Percentiles rank a stretch among this genome's conserved stretches.
These are phyloP conservation scores for Portevinia maculata DNA, from an alignment of 2,888 invertebrate genomes.

Conservation along the genomic window DNA sequence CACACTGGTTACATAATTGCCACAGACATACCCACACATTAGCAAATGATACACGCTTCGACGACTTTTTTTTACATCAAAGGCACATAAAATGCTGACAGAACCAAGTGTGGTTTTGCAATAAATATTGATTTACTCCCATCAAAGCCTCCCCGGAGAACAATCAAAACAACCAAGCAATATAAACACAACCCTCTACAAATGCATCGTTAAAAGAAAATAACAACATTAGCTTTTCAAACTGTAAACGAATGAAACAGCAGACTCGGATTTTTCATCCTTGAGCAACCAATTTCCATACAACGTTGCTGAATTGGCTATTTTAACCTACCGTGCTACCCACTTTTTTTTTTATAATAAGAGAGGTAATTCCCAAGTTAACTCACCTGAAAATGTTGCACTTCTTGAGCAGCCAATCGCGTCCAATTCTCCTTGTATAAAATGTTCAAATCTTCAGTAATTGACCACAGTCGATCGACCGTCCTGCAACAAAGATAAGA, in stretches of 20 bases:
- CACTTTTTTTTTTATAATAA: constrained; percentile 22
- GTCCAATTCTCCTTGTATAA: constrained; percentile 97
- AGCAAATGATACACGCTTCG: constrained; percentile 34
- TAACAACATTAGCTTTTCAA: constrained; percentile 53
- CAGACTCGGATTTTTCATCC: constrained; percentile 22
- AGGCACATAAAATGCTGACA: constrained; percentile 33
- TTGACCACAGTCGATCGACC: constrained; percentile 92
- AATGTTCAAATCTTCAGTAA: constrained; percentile 94
- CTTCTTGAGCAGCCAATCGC: constrained; percentile 92
- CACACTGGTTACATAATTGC: neutral
- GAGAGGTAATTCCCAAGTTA: constrained; percentile 57
- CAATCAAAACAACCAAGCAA: constrained; percentile 46
- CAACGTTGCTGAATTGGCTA: constrained; percentile 60
- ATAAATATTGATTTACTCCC: constrained; percentile 66
- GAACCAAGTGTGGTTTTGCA: constrained; percentile 36
- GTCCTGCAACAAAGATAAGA: constrained; percentile 83
- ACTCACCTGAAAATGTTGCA: constrained; percentile 91
- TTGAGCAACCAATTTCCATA: constrained; percentile 61
- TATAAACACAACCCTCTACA: constrained; percentile 50
- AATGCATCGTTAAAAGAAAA: constrained; percentile 56
- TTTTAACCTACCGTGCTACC: constrained; percentile 7
- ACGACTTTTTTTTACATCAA: constrained; percentile 31
- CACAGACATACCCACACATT: constrained; percentile 16
- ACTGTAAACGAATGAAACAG: constrained; percentile 51
- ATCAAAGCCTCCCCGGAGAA: constrained; percentile 42